Percentiles rank a stretch among this genome's conserved stretches.
phyloP scores from a whole-genome alignment of 1,140 invertebrate species.

The Brachionus sp. region DNA sequence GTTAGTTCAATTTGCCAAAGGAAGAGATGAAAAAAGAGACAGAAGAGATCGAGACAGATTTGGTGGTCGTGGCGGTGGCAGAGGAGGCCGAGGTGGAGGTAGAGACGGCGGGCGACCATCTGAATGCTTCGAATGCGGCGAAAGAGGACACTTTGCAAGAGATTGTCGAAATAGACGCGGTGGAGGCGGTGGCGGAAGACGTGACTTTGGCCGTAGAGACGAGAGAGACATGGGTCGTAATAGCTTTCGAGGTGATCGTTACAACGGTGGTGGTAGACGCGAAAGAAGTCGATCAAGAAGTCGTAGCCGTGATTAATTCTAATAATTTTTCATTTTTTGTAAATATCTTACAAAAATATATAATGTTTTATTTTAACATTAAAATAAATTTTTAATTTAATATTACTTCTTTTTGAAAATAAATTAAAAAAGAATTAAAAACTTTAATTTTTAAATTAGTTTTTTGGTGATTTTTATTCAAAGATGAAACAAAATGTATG shows the following conservation, averaged over 20 bases:
- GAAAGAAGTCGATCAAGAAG: slow-evolving; percentile 8
- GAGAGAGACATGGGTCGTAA: slow-evolving; percentile 15
- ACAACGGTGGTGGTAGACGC: neutral
- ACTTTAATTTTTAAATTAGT: too few relatives aligned
- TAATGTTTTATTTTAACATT: neutral
- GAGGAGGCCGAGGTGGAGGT: neutral
- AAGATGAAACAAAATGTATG: too few relatives aligned
- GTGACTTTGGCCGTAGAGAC: neutral
- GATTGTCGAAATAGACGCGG: slow-evolving; percentile 33
- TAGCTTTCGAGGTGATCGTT: neutral
- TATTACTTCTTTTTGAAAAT: neutral
- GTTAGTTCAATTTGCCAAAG: slow-evolving; percentile 43
- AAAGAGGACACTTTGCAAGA: slow-evolving; percentile 40
- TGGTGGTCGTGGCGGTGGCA: neutral
- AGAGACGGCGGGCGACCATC: slow-evolving; percentile 18
- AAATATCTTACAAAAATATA: neutral
- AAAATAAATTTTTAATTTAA: neutral
- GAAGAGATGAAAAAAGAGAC: slow-evolving; percentile 17
- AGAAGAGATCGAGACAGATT: neutral
- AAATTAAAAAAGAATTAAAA: neutral
- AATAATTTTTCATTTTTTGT: neutral
- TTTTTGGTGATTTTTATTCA: too few relatives aligned
- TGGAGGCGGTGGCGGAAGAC: neutral
- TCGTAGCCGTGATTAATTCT: slow-evolving; percentile 11
- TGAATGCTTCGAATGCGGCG: slow-evolving; percentile 42